Evolutionary conservation across 2,888 invertebrate species (phyloP), one percentile per base, ranked within the genome.

Genomic region (Synergus itoensis): DNA sequence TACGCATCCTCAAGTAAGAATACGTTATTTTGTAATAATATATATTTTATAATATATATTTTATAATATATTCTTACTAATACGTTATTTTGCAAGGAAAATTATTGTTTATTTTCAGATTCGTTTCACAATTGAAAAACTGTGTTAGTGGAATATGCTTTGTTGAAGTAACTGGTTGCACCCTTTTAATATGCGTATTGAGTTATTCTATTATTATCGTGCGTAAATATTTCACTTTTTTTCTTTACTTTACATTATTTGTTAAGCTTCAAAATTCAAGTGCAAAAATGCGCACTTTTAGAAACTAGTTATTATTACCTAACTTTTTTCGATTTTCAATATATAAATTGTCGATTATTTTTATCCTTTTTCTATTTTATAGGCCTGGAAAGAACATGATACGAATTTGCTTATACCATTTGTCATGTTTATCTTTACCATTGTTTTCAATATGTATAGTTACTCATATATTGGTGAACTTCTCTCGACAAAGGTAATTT

Each of bases 151-250:
- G 67, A 21, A 53, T 78, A n/a, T 82, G 78, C n/a, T 53, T 80
- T 1, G 78, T 79, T 21, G 82, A 80, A 41, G 75, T 78, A 14
- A n/a, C 77, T 28, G 80, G 82, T 16, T 82, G 79, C 65, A 79
- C 77, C 9, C 60, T 78, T 2, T 76, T 78, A 60, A 82, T 82
- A 21, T 82, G 82, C 63, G 45, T 82, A 21, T 2, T 80, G n/a
- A 77, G 80, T 65, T 82, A 80, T 53, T 82, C 77, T 67, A 75
- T 79, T 64, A 64, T 82, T n/a, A 53, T 67, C 67, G 80, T 82
- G 45, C 4, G 28, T 5, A 45, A 69, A 45, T 48, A 48, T 48
- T 14, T 45, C 5, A 48, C 16, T 48, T 48, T 48, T 4, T 5
- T 48, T 48, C 5, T 48, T 48, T 4, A 5, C 4, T 16, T 48